A percentile compares a stretch with the other conserved stretches of the same genome.
Evolutionary conservation across 35 echinoderm and acorn worm genomes (phyloP).

Genomic region (Ophioderma brevispina): DNA sequence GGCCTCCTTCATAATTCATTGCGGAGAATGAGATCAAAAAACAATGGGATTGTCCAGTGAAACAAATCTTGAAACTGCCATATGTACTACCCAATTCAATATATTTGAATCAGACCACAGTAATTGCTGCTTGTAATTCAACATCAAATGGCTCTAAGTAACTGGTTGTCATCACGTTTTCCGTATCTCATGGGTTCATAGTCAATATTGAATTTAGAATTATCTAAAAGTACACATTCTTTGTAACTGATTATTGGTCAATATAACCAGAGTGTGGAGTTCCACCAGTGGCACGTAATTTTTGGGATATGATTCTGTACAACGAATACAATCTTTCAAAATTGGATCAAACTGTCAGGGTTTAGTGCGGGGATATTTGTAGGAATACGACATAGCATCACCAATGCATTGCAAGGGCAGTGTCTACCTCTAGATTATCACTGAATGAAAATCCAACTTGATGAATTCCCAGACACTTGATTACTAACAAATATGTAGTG

Average conservation of each 20-base stretch:
- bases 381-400: neutral
- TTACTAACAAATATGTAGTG: too few species aligned
- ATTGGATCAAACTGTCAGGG: neutral
- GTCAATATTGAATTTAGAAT: neutral
- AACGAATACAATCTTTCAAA: neutral
- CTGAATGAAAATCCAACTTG: neutral
- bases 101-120: conserved; percentile 5
- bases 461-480: neutral
- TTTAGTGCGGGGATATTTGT: neutral
- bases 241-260: neutral
- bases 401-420: neutral
- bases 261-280: neutral
- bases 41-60: neutral
- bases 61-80: neutral
- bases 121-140: neutral
- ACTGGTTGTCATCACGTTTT: neutral
- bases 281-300: neutral
- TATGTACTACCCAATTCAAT: neutral
- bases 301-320: neutral
- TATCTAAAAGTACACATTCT: neutral
- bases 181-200: neutral
- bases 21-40: neutral
- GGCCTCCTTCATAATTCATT: neutral
- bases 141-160: neutral
- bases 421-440: neutral